These are phyloP conservation scores for Entomobrya multifasciata DNA, from an alignment of 2,888 invertebrate species.

Conservation along the genomic window DNA sequence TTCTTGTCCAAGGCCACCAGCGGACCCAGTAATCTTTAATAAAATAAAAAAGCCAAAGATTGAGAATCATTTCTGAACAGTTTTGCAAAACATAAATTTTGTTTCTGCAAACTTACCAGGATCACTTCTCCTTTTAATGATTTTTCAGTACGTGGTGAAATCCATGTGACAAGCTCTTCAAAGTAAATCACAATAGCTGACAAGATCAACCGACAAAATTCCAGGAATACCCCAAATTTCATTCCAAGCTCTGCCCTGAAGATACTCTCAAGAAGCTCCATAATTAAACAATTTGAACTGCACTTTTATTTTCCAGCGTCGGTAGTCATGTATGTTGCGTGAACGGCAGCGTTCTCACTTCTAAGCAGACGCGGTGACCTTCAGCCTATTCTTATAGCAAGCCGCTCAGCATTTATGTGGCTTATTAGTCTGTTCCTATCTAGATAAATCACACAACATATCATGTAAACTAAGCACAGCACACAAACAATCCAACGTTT, in stretches of 20 bases:
- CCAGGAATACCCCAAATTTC: background rate
- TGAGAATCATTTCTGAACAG: background rate
- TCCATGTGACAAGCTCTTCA: constrained; percentile 8
- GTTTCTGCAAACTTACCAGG: too few relatives aligned
- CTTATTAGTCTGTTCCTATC: too few relatives aligned
- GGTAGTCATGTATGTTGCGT: background rate
- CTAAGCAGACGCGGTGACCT: too few relatives aligned
- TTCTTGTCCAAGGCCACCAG: constrained; percentile 86
- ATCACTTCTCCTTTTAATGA: constrained; percentile 64
- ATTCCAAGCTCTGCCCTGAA: background rate
- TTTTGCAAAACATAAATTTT: background rate
- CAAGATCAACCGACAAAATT: background rate
- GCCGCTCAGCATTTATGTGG: too few relatives aligned
- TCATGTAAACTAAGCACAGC: background rate
- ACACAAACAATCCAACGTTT: background rate
- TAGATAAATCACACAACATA: too few relatives aligned
- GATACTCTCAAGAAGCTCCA: background rate
- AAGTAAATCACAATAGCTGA: background rate
- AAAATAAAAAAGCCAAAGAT: too few relatives aligned
- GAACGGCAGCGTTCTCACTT: too few relatives aligned
- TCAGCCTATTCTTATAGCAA: too few relatives aligned
- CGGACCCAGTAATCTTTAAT: constrained; percentile 86
- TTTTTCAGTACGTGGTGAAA: constrained; percentile 53
- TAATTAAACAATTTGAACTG: background rate
- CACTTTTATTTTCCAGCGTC: background rate